Evolutionary conservation across 2,888 invertebrate genomes (phyloP).

Genomic region (Apocheima hispidaria): DNA sequence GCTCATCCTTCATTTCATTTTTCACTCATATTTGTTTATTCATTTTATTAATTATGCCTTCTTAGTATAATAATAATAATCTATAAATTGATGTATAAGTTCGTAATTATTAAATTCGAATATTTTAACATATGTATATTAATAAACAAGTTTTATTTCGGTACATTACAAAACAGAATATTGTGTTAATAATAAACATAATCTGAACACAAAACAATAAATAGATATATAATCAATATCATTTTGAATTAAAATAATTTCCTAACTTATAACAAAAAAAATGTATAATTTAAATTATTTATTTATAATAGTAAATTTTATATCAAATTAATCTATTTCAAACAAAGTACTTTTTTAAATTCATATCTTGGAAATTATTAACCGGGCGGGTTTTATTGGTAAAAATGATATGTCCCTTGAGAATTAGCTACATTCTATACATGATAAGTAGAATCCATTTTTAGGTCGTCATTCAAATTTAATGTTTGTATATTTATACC

Average conservation of each 20-base stretch:
- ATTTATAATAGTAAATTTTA: slow-evolving; percentile 20
- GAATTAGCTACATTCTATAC: not conserved
- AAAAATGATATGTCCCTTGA: slow-evolving; percentile 20
- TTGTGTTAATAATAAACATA: slow-evolving; percentile 71
- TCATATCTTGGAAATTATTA: slow-evolving; percentile 16
- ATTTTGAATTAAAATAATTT: too few species aligned
- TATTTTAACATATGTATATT: slow-evolving; percentile 87
- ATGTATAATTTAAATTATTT: slow-evolving; percentile 17
- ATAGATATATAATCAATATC: slow-evolving; percentile 1
- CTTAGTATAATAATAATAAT: slow-evolving; percentile 86
- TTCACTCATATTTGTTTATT: slow-evolving; percentile 85
- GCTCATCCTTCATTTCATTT: slow-evolving; percentile 78
- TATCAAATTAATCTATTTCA: slow-evolving; percentile 21
- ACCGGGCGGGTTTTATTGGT: slow-evolving; percentile 6
- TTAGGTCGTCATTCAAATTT: not conserved
- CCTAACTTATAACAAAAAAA: too few species aligned
- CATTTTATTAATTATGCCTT: slow-evolving; percentile 86
- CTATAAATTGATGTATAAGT: slow-evolving; percentile 87
- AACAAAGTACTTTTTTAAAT: slow-evolving; percentile 14
- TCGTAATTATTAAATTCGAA: slow-evolving; percentile 87
- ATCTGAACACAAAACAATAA: slow-evolving; percentile 66
- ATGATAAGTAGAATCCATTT: not conserved
- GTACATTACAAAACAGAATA: slow-evolving; percentile 78
- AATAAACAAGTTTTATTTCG: slow-evolving; percentile 85
- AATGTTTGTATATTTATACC: not conserved